Conservation (phyloP, 1,140 invertebrate species). For the Chionoecetes opilio region DNA sequence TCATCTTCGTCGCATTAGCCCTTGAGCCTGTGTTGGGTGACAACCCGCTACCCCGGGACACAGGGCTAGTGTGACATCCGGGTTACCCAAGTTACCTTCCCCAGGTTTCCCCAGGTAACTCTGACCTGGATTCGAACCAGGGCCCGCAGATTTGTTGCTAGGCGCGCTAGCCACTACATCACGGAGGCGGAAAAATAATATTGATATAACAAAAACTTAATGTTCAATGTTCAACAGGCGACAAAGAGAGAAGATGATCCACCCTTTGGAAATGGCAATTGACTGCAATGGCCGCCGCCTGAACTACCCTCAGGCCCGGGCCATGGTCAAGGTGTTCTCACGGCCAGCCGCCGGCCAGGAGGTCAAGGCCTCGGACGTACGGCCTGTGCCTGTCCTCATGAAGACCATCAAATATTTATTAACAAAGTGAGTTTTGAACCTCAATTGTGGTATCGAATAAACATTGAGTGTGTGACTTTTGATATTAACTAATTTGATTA, state of each 20-base stretch:
- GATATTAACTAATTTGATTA: too few relatives aligned
- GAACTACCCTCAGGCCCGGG: slow-evolving; percentile 59
- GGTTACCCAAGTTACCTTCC: too few relatives aligned
- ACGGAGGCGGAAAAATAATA: neutral
- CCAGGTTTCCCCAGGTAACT: too few relatives aligned
- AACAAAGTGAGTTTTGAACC: slow-evolving; percentile 69
- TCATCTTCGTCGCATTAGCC: too few relatives aligned
- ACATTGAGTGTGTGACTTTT: too few relatives aligned
- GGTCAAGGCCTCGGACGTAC: slow-evolving; percentile 74
- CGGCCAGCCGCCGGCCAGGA: slow-evolving; percentile 78
- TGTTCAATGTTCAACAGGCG: slow-evolving; percentile 52
- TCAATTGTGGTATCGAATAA: too few relatives aligned
- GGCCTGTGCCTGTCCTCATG: slow-evolving; percentile 75
- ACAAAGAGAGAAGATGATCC: slow-evolving; percentile 70
- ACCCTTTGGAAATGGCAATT: slow-evolving; percentile 67
- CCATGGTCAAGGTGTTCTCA: slow-evolving; percentile 80
- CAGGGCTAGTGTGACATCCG: too few relatives aligned
- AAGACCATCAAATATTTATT: slow-evolving; percentile 78
- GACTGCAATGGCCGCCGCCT: slow-evolving; percentile 49
- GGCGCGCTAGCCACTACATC: too few relatives aligned
- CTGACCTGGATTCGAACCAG: too few relatives aligned
- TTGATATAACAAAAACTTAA: neutral
- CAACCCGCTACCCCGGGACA: too few relatives aligned
- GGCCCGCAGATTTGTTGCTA: too few relatives aligned
- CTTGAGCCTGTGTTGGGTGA: too few relatives aligned